A percentile compares a stretch with the other conserved stretches of the same genome.
These are phyloP conservation scores for Ophion costatus DNA, from an alignment of 2,888 invertebrate species.

Conservation along the genomic window DNA sequence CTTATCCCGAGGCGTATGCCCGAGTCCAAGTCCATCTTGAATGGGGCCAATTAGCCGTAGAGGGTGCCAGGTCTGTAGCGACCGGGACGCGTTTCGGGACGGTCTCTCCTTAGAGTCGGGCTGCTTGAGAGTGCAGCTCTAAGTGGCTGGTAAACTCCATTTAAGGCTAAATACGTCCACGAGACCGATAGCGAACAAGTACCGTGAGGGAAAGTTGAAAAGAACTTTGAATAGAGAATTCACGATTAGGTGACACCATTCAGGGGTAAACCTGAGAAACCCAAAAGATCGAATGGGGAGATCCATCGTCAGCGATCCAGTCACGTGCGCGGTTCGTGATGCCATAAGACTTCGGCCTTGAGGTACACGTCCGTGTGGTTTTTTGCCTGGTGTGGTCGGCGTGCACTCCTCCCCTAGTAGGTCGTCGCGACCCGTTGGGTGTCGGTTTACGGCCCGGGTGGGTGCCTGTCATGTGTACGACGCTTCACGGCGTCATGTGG, in stretches of 20 bases:
- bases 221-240: slow-evolving; percentile 87
- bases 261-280: slow-evolving; percentile 86
- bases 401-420: slow-evolving; percentile 82
- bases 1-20: slow-evolving; percentile 78
- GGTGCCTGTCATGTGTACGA: slow-evolving; percentile 73
- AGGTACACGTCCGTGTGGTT: too few species aligned
- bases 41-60: slow-evolving; percentile 84
- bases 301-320: slow-evolving; percentile 76
- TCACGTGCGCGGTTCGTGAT: slow-evolving; percentile 75
- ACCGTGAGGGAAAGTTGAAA: slow-evolving; percentile 90
- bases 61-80: slow-evolving; percentile 86
- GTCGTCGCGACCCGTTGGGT: slow-evolving; percentile 85
- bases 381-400: slow-evolving; percentile 60
- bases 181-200: slow-evolving; percentile 88
- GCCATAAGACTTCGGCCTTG: slow-evolving; percentile 63
- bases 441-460: slow-evolving; percentile 82
- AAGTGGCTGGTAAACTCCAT: slow-evolving; percentile 82
- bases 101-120: slow-evolving; percentile 84
- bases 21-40: slow-evolving; percentile 85
- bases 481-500: slow-evolving; percentile 63
- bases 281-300: slow-evolving; percentile 84
- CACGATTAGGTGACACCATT: slow-evolving; percentile 84
- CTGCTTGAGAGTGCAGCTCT: slow-evolving; percentile 83
- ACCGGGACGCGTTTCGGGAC: slow-evolving; percentile 77
- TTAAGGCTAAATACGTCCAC: slow-evolving; percentile 85